phyloP scores from a whole-genome alignment of 2,888 invertebrate genomes.

The Halocaridina rubra region DNA sequence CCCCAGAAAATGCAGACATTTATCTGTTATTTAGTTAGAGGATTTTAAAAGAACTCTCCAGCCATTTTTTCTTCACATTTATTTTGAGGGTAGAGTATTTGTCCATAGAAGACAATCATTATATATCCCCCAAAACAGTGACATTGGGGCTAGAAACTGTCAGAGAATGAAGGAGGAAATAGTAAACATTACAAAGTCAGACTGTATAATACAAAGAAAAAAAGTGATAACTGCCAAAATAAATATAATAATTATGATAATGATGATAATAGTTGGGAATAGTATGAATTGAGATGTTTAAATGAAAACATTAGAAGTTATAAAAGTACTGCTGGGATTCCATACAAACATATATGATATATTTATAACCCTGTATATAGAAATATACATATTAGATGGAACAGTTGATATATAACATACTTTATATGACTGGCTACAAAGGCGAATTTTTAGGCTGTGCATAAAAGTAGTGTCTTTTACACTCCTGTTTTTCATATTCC shows the following conservation, averaged over 20 bases:
- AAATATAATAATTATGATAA: neutral
- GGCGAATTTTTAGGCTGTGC: too few species aligned
- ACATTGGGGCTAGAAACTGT: neutral
- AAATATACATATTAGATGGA: too few species aligned
- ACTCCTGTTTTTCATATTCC: too few species aligned
- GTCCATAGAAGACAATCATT: slow-evolving; percentile 10
- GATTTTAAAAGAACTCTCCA: neutral
- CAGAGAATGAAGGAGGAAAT: too few species aligned
- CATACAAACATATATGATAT: too few species aligned
- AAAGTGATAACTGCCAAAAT: neutral
- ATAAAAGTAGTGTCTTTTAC: too few species aligned
- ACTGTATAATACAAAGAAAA: neutral
- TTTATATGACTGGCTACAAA: too few species aligned
- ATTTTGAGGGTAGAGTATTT: slow-evolving; percentile 37
- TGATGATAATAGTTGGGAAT: neutral
- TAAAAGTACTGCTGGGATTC: too few species aligned
- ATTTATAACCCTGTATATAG: too few species aligned
- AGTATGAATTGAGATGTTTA: neutral
- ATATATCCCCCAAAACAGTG: neutral
- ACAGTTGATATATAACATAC: too few species aligned
- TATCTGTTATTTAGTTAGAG: neutral
- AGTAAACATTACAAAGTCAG: neutral
- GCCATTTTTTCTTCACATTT: slow-evolving; percentile 30
- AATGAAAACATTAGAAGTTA: too few species aligned
- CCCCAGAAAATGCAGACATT: neutral